Evolutionary conservation across 2,797 vertebrate species (phyloP), one percentile per base, ranked within the genome.

Genomic region (Phrynocephalus vlangalii): DNA sequence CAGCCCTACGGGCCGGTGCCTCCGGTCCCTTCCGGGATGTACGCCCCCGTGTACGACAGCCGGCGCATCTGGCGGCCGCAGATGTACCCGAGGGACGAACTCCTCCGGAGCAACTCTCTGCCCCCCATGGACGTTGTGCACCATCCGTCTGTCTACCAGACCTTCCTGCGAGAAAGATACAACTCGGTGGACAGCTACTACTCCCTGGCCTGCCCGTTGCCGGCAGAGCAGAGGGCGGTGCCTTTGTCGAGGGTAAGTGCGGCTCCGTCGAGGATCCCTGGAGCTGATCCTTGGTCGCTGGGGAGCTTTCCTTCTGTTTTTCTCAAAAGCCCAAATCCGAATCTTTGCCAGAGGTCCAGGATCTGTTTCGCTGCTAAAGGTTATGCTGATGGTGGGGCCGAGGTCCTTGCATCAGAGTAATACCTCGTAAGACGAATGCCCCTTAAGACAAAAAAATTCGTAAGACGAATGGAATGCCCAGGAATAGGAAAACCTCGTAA

Each of bases 101-200:
- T 98, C 88, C 96, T 97, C 86, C 96, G 99, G 96, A 99, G 99
- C 94, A 99, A 99, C 96, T 99, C 99, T 13, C 97, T 99, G 94
- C 98, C 99, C 95, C 98, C 98, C 86, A 97, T 97, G 97, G 99
- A 99, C 92, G 98, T 99, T 92, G 96, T 99, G 95, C 98, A 99
- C 92, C 98, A 99, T 92, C 98, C 99, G 26, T 97, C 98, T 73
- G 97, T 98, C 92, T 99, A 99, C 96, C 98, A 98, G 97, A 96
- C 96, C 0, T 98, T 98, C 3, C 97, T 99, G 90, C 97, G 98
- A 85, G 98, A 99, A 97, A 97, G 98, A 94, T 99, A 98, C 95
- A 98, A 98, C 97, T 99, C 98, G 70, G 93, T 99, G 93, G 98
- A 99, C 95, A 98, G 98, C 73, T 98, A 98, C 95, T 99, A 98